These are phyloP conservation scores for Adelges cooleyi DNA, from an alignment of 1,140 invertebrate genomes.

Conservation along the genomic window DNA sequence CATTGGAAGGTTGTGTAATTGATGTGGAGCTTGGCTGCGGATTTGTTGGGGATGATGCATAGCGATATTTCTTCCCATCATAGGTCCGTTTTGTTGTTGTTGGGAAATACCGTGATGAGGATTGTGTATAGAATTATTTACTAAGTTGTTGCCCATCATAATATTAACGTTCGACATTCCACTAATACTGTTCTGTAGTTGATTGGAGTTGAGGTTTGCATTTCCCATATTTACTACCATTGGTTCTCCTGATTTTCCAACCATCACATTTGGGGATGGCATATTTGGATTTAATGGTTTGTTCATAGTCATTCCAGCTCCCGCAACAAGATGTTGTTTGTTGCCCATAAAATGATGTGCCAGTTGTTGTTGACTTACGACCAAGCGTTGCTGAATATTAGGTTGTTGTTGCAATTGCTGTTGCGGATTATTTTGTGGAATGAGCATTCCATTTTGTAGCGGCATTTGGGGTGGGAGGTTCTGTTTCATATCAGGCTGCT, in stretches of 20 bases:
- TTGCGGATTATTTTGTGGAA: constrained; percentile 15
- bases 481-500: constrained; percentile 43
- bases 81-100: constrained; percentile 53
- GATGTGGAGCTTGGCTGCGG: constrained; percentile 35
- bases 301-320: constrained; percentile 56
- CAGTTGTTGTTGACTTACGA: constrained; percentile 30
- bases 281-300: constrained; percentile 61
- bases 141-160: constrained; percentile 24
- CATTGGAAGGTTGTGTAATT: constrained; percentile 32
- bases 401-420: constrained; percentile 30
- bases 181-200: constrained; percentile 24
- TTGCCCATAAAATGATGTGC: constrained; percentile 44
- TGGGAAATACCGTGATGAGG: constrained; percentile 22
- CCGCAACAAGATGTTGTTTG: constrained; percentile 58
- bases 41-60: constrained; percentile 42
- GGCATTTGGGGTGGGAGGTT: constrained; percentile 48
- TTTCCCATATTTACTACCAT: constrained; percentile 44
- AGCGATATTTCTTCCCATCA: constrained; percentile 43
- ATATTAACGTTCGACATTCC: constrained; percentile 24
- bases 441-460: constrained; percentile 27
- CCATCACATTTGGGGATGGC: constrained; percentile 64
- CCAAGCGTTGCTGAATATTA: constrained; percentile 14
- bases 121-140: constrained; percentile 24
- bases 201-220: constrained; percentile 13
- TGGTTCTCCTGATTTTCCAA: constrained; percentile 45